Percentiles rank a stretch among this genome's conserved stretches.
Evolutionary conservation across 2,797 vertebrate species (phyloP).

Genomic region (Squalus acanthias): DNA sequence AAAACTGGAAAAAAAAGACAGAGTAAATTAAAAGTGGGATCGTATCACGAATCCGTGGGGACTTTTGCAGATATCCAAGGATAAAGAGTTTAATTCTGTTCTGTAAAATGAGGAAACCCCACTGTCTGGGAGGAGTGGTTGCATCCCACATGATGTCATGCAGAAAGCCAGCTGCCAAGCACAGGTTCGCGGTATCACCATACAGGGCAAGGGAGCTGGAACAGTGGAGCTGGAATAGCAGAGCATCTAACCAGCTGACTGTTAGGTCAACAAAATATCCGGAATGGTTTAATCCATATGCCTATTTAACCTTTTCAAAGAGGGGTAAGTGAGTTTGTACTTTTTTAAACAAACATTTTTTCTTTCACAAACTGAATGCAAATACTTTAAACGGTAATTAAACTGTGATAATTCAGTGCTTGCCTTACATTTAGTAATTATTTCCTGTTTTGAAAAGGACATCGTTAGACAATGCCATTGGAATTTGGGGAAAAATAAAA

Average conservation of each 20-base stretch:
- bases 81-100: not conserved
- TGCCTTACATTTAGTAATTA: not conserved
- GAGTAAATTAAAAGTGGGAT: not conserved
- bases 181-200: not conserved
- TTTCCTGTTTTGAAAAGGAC: not conserved
- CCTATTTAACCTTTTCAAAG: conserved; percentile 33
- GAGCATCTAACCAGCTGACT: conserved; percentile 6
- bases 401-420: not conserved
- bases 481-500: conserved; percentile 17
- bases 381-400: not conserved
- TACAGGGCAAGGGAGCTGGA: not conserved
- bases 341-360: not conserved
- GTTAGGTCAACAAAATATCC: conserved; percentile 29
- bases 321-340: conserved; percentile 17
- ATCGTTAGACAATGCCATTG: not conserved
- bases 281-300: conserved; percentile 27
- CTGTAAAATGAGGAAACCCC: not conserved
- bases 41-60: not conserved
- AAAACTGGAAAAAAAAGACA: too few species aligned
- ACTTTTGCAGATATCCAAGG: too few species aligned
- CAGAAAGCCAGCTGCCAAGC: not conserved
- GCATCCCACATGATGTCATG: conserved; percentile 36
- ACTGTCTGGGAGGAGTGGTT: conserved; percentile 21
- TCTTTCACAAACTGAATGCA: not conserved
- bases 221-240: conserved; percentile 12